Conservation (phyloP, 2,888 invertebrate genomes). For the Drosophila parthenogenetica region DNA sequence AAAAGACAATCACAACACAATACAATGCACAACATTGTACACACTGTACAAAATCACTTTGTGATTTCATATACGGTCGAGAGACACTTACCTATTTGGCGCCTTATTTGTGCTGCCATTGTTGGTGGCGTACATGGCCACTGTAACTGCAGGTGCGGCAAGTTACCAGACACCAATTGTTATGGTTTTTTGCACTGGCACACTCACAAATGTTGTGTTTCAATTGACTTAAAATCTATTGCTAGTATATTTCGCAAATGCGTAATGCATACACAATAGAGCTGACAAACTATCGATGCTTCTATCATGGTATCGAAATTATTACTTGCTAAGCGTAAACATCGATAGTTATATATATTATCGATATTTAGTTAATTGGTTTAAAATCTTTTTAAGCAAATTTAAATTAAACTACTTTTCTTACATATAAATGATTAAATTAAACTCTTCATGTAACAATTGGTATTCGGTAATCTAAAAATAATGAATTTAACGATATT, state of each 20-base stretch:
- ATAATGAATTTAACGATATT: too few relatives aligned
- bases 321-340: too few relatives aligned
- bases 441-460: too few relatives aligned
- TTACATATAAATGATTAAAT: too few relatives aligned
- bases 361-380: too few relatives aligned
- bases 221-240: slow-evolving; percentile 41
- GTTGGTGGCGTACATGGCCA: slow-evolving; percentile 76
- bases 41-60: slow-evolving; percentile 42
- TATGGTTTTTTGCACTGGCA: slow-evolving; percentile 22
- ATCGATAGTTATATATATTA: too few relatives aligned
- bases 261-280: slow-evolving; percentile 71
- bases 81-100: slow-evolving; percentile 69
- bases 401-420: too few relatives aligned
- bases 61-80: slow-evolving; percentile 5
- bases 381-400: too few relatives aligned
- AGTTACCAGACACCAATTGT: slow-evolving; percentile 34
- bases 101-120: slow-evolving; percentile 76
- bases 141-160: slow-evolving; percentile 28
- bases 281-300: slow-evolving; percentile 33
- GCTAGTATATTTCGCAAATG: slow-evolving; percentile 64
- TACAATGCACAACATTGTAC: slow-evolving; percentile 29
- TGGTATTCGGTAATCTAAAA: too few relatives aligned
- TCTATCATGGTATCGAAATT: too few relatives aligned
- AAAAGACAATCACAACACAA: slow-evolving; percentile 16
- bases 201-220: slow-evolving; percentile 26